Evolutionary conservation across 2,797 vertebrate genomes (phyloP).

Genomic region (Peromyscus melanophrys): DNA sequence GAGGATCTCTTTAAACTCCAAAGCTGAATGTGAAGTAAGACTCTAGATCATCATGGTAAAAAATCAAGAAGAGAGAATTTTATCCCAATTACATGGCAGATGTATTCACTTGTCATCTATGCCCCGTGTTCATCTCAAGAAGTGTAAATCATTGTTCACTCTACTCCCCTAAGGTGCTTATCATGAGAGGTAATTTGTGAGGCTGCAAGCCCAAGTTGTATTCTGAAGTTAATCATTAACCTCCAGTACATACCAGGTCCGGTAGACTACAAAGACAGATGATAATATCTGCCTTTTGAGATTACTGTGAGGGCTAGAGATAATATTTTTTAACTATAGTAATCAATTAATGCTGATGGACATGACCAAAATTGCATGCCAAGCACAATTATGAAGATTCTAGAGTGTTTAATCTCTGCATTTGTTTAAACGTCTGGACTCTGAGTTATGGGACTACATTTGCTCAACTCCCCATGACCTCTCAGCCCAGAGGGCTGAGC

Average conservation of each 20-base stretch:
- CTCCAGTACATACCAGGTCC: neutral
- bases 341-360: neutral
- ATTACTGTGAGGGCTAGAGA: neutral
- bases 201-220: neutral
- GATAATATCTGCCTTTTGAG: neutral
- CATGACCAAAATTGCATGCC: neutral
- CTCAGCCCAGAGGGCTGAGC: neutral
- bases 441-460: neutral
- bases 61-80: constrained; percentile 32
- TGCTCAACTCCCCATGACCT: neutral
- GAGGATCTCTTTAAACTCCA: constrained; percentile 33
- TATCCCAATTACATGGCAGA: constrained; percentile 41
- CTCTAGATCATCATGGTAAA: constrained; percentile 20
- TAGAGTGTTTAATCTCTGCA: neutral
- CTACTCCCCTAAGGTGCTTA: neutral
- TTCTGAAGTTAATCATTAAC: constrained; percentile 4
- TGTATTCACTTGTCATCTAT: neutral
- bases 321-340: constrained; percentile 17
- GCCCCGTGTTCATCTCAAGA: neutral
- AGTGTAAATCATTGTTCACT: neutral
- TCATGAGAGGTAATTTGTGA: neutral
- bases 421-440: neutral
- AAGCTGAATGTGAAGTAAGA: constrained; percentile 42
- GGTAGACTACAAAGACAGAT: constrained; percentile 1
- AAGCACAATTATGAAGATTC: neutral